Evolutionary conservation across 2,888 invertebrate genomes (phyloP).

Genomic region (Bruchidius siliquastri): DNA sequence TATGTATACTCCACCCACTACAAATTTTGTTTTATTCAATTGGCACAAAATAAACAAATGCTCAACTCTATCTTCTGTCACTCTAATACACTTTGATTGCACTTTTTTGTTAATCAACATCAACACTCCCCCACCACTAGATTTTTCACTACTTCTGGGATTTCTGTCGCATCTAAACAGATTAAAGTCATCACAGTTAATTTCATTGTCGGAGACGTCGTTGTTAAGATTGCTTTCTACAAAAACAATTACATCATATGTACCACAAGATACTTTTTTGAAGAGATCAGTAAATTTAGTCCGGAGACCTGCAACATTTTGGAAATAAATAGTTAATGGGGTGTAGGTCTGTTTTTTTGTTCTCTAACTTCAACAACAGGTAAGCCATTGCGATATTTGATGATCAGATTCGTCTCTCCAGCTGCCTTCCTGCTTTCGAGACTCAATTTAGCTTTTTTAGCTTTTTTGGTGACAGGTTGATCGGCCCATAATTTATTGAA

Average conservation of each 20-base stretch:
- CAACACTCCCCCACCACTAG: background rate
- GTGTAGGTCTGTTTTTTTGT: background rate
- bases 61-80: background rate
- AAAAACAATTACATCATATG: background rate
- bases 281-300: background rate
- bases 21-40: background rate
- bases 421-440: background rate
- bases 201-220: background rate
- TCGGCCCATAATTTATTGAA: no score
- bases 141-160: no score
- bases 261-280: background rate
- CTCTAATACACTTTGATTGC: background rate
- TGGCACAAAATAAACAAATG: background rate
- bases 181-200: background rate
- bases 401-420: background rate
- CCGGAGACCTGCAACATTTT: background rate
- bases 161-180: background rate
- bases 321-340: background rate
- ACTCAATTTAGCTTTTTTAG: background rate
- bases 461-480: no score
- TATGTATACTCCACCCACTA: background rate
- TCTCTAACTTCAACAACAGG: background rate
- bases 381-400: background rate
- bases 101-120: background rate
- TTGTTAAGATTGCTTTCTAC: background rate